Percentiles rank a stretch among this genome's conserved stretches.
phyloP scores from a whole-genome alignment of 2,113 vertebrate species.

The Sturnus vulgaris region DNA sequence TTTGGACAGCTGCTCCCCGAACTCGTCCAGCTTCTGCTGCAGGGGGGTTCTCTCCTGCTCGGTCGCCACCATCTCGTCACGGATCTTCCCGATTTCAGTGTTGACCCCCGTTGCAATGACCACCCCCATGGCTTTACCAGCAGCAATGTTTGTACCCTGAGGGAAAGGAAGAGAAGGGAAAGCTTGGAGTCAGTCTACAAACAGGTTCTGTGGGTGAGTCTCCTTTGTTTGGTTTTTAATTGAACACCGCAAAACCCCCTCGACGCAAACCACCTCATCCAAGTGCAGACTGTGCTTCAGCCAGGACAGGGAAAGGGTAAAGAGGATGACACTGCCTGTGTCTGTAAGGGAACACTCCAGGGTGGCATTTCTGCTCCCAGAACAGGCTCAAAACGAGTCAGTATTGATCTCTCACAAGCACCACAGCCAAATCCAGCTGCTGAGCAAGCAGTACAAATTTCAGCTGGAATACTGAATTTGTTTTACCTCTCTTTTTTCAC shows the following conservation, averaged over 20 bases:
- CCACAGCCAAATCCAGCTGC: neutral
- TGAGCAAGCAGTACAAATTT: neutral
- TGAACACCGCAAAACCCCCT: neutral
- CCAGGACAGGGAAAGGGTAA: neutral
- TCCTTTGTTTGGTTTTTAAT: neutral
- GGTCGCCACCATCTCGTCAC: slow-evolving; percentile 95
- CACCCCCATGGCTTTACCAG: slow-evolving; percentile 94
- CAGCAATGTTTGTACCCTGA: slow-evolving; percentile 95
- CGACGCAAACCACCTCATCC: neutral
- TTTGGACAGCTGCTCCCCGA: slow-evolving; percentile 96
- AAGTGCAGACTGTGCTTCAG: neutral
- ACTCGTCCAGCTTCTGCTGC: slow-evolving; percentile 97
- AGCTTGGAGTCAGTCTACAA: neutral
- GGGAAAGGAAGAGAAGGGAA: neutral
- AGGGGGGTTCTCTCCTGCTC: slow-evolving; percentile 94
- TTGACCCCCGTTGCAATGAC: slow-evolving; percentile 91
- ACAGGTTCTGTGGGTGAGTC: neutral
- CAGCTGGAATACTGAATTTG: neutral
- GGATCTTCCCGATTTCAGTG: slow-evolving; percentile 97
- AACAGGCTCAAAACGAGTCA: neutral
- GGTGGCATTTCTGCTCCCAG: neutral
- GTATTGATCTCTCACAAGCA: neutral
- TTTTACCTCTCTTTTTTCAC: neutral
- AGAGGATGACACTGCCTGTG: neutral
- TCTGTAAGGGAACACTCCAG: neutral